These are phyloP conservation scores for Adrianichthys oophorus DNA, from an alignment of 2,797 vertebrate genomes.

Conservation along the genomic window DNA sequence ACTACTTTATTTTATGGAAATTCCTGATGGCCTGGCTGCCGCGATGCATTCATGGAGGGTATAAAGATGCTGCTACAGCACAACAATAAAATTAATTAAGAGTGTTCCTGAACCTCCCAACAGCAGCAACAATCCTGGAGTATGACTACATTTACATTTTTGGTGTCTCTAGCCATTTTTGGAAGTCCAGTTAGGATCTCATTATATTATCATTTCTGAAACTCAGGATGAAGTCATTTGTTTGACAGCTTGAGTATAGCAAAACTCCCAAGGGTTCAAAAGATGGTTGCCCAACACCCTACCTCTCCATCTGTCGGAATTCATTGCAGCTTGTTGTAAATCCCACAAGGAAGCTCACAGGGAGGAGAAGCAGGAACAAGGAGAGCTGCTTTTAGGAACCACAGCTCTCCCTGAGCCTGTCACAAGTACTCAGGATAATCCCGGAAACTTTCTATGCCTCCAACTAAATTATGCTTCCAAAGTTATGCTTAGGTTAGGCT, in stretches of 20 bases:
- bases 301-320: constrained; percentile 74
- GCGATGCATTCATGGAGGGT: constrained; percentile 47
- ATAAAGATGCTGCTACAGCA: constrained; percentile 43
- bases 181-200: constrained; percentile 42
- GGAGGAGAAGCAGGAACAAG: constrained; percentile 63
- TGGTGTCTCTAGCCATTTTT: constrained; percentile 29
- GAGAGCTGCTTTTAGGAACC: constrained; percentile 71
- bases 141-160: constrained; percentile 15
- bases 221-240: constrained; percentile 59
- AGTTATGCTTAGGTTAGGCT: constrained; percentile 47
- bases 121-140: constrained; percentile 16
- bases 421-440: constrained; percentile 46
- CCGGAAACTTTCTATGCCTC: constrained; percentile 28
- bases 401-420: constrained; percentile 47
- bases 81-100: constrained; percentile 58
- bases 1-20: constrained; percentile 73
- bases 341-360: constrained; percentile 57
- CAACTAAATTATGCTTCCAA: constrained; percentile 43
- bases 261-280: constrained; percentile 54
- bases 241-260: constrained; percentile 61
- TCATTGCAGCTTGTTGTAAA: constrained; percentile 65
- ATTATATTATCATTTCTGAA: constrained; percentile 55
- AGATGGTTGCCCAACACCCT: constrained; percentile 61
- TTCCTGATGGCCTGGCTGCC: constrained; percentile 64
- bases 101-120: constrained; percentile 34